Evolutionary conservation across 2,113 vertebrate genomes (phyloP), one percentile per base, ranked within the genome.

Genomic region (Athene cunicularia): DNA sequence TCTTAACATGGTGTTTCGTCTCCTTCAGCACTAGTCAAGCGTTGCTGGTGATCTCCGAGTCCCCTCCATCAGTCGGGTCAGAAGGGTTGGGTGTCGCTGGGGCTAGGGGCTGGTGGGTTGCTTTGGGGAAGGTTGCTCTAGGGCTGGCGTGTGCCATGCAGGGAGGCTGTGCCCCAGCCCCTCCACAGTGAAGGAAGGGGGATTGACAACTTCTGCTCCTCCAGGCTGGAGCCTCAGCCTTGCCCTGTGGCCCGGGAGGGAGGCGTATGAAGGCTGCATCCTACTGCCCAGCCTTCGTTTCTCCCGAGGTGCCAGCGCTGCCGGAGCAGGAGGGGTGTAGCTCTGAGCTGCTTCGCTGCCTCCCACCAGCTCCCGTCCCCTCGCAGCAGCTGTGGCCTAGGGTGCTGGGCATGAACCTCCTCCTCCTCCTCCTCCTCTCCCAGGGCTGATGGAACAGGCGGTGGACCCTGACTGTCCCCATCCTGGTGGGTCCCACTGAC

Each of bases 251-350:
- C 12, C 8, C 5, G 0, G 15, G 22, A 41, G 45, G 64, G 43
- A 35, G 9, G 8, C 0, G 1, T 28, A 0, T 12, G 6, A 50
- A 58, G 68, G 33, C 16, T 70, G 62, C 67, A 68, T 62, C 55
- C 43, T 22, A 9, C 45, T 18, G 26, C 49, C 0, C 9, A n/a
- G 11, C 37, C 52, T 70, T 30, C 28, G 9, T 0, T 0, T 39
- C 49, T 32, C 33, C 50, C 12, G 37, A 43, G 27, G 11, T 50
- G 47, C 67, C 16, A 21, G 1, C 7, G 2, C 45, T 55, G 26
- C 14, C 50, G 4, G 0, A 45, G 86, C 56, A 14, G 41, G 26
- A 49, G 41, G 17, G 70, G 14, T 0, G 27, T 4, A 50, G 49
- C 49, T 80, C 27, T 8, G 2, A 28, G n/a, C 43, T 59, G 28